Evolutionary conservation across 2,888 invertebrate species (phyloP).

Genomic region (Gymnocheta viridis): DNA sequence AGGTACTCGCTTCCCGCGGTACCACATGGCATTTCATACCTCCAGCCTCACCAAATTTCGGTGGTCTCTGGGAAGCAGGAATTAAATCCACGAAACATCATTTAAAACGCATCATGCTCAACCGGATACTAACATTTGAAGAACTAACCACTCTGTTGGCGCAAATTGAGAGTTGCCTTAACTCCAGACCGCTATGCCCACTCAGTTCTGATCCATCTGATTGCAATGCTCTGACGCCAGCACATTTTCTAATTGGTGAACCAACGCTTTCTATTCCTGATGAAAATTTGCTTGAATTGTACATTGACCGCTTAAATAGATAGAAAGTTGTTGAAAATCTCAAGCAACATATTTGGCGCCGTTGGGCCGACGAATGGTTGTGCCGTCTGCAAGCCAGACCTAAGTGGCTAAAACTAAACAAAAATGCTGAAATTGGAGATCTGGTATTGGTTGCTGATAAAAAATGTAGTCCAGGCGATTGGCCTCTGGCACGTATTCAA

Average conservation of each 20-base stretch:
- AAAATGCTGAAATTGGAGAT: not conserved
- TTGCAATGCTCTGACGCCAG: not conserved
- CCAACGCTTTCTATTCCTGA: not conserved
- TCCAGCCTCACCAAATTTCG: too few species aligned
- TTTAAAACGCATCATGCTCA: not conserved
- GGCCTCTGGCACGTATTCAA: not conserved
- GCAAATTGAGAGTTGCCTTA: too few species aligned
- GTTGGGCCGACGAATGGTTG: not conserved
- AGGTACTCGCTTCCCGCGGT: too few species aligned
- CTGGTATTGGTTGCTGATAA: not conserved
- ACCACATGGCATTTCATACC: too few species aligned
- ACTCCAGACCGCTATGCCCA: not conserved
- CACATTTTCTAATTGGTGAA: not conserved
- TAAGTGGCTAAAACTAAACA: not conserved
- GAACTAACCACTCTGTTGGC: not conserved
- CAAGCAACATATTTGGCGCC: not conserved
- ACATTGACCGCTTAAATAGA: not conserved
- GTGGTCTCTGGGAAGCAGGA: too few species aligned
- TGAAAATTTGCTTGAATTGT: not conserved
- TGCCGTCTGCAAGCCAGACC: not conserved
- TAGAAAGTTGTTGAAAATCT: not conserved
- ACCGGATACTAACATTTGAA: not conserved
- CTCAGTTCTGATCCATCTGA: not conserved
- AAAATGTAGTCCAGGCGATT: not conserved
- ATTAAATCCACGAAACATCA: too few species aligned